Evolutionary conservation across 1,140 invertebrate species (phyloP).

Genomic region (Papilio aristodemus): DNA sequence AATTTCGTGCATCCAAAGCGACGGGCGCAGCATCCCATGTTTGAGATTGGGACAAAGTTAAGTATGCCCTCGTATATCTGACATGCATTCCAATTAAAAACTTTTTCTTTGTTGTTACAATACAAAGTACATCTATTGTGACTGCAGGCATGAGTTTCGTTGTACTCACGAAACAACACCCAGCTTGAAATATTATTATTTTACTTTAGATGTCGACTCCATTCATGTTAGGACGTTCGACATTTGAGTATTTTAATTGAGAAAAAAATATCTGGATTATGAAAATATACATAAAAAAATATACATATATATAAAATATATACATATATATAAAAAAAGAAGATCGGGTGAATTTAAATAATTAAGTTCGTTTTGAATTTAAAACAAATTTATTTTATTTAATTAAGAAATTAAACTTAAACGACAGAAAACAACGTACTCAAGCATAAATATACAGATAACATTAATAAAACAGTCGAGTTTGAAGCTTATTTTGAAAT

Average conservation of each 20-base stretch:
- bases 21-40: background rate
- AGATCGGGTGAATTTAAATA: too few species aligned
- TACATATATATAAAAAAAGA: too few species aligned
- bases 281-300: too few species aligned
- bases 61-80: conserved; percentile 1
- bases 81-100: conserved; percentile 20
- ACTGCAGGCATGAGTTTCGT: background rate
- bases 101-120: conserved; percentile 9
- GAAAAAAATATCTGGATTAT: too few species aligned
- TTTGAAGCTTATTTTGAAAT: conserved; percentile 1
- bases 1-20: background rate
- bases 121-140: conserved; percentile 1
- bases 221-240: background rate
- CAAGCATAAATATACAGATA: background rate
- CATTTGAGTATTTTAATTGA: background rate
- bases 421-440: background rate
- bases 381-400: background rate
- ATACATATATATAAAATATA: too few species aligned
- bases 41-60: conserved; percentile 1
- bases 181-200: conserved; percentile 1
- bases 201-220: background rate
- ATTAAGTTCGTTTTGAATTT: too few species aligned
- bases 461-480: background rate
- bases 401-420: background rate
- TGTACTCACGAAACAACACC: background rate